A percentile compares a stretch with the other conserved stretches of the same genome.
Evolutionary conservation across 2,888 invertebrate genomes (phyloP).

Genomic region (Pristionchus japonicus): DNA sequence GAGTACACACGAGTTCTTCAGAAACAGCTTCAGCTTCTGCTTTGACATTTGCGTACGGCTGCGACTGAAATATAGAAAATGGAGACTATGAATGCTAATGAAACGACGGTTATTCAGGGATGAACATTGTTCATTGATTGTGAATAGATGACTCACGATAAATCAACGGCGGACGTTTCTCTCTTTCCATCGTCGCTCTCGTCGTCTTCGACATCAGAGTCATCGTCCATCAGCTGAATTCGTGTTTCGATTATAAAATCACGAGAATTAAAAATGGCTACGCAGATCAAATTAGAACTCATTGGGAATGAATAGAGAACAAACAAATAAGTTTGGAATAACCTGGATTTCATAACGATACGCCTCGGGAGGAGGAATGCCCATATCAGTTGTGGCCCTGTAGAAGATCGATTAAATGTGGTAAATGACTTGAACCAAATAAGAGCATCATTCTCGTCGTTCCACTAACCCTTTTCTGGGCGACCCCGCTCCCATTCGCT

Average conservation of each 20-base stretch:
- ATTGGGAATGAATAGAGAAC: no score
- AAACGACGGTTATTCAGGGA: no score
- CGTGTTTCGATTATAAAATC: neutral
- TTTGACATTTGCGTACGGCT: slow-evolving; percentile 53
- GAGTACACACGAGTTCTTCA: slow-evolving; percentile 56
- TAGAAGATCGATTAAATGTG: neutral
- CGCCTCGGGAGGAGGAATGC: slow-evolving; percentile 47
- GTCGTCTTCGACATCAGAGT: slow-evolving; percentile 47
- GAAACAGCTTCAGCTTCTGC: slow-evolving; percentile 60
- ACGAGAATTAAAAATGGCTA: no score
- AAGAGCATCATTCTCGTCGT: no score
- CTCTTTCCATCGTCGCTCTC: slow-evolving; percentile 49
- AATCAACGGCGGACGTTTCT: slow-evolving; percentile 38
- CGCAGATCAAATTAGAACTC: no score
- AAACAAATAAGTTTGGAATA: no score
- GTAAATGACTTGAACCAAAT: neutral
- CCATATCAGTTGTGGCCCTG: neutral
- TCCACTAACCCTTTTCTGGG: slow-evolving; percentile 16
- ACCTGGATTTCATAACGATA: slow-evolving; percentile 50
- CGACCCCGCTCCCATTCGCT: neutral
- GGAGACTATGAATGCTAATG: neutral
- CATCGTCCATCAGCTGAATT: slow-evolving; percentile 25
- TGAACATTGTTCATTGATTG: no score
- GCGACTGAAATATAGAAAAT: slow-evolving; percentile 54
- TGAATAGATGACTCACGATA: slow-evolving; percentile 8